These are phyloP conservation scores for Microctonus brassicae DNA, from an alignment of 2,888 invertebrate species.

Conservation along the genomic window DNA sequence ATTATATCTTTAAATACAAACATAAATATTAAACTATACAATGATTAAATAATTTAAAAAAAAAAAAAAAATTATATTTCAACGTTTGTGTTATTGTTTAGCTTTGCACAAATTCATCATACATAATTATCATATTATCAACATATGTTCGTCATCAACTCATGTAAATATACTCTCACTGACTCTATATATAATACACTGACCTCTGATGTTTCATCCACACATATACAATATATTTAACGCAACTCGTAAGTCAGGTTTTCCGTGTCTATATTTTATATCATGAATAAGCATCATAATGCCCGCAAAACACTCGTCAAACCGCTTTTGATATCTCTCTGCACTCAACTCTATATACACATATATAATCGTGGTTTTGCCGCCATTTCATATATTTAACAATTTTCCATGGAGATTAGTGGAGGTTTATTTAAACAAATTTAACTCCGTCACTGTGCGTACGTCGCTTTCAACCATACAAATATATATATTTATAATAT, in stretches of 20 bases:
- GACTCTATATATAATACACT: neutral
- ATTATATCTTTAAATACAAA: too few relatives aligned
- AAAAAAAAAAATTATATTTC: neutral
- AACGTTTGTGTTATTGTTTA: neutral
- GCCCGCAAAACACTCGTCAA: neutral
- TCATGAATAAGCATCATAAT: neutral
- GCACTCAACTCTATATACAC: conserved; percentile 3
- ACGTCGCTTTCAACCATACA: too few relatives aligned
- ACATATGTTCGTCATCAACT: too few relatives aligned
- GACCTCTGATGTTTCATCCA: neutral
- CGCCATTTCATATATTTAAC: neutral
- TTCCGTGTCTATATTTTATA: neutral
- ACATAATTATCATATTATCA: neutral
- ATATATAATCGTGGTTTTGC: neutral
- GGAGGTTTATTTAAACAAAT: neutral
- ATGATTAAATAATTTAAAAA: too few relatives aligned
- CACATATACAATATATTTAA: neutral
- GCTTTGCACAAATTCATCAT: neutral
- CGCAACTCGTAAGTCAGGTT: neutral
- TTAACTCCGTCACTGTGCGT: neutral
- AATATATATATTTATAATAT: too few relatives aligned
- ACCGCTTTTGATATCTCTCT: neutral
- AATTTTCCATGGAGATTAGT: conserved; percentile 8
- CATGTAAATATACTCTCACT: conserved; percentile 1
- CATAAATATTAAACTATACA: too few relatives aligned